These are phyloP conservation scores for Xiphophorus maculatus DNA, from an alignment of 2,113 vertebrate species.

Conservation along the genomic window DNA sequence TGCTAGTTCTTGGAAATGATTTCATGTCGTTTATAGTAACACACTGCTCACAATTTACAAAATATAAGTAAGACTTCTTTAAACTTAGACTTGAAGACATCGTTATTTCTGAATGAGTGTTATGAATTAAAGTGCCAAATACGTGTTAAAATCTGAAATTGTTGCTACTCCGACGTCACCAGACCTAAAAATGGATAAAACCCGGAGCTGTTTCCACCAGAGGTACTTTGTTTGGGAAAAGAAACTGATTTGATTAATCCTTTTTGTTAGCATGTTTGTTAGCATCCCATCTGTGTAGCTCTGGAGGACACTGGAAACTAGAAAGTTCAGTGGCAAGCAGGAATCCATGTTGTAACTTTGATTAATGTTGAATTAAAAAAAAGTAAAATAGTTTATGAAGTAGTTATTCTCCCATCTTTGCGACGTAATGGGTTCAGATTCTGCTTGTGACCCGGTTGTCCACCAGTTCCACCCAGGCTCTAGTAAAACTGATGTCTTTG, in stretches of 20 bases:
- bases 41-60: too few relatives aligned
- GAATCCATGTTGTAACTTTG: not conserved
- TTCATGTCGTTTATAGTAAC: too few relatives aligned
- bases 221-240: slow-evolving; percentile 2
- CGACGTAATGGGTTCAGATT: not conserved
- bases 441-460: not conserved
- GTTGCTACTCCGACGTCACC: too few relatives aligned
- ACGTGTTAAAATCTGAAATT: not conserved
- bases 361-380: not conserved
- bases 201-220: slow-evolving; percentile 7
- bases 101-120: not conserved
- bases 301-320: slow-evolving; percentile 1
- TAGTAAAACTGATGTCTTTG: too few relatives aligned
- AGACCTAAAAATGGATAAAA: not conserved
- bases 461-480: too few relatives aligned
- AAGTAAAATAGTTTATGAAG: not conserved
- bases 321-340: not conserved
- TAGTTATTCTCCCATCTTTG: too few relatives aligned
- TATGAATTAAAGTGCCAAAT: not conserved
- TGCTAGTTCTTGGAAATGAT: too few relatives aligned
- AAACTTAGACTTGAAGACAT: not conserved
- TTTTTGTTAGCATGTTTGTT: slow-evolving; percentile 32
- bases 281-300: slow-evolving; percentile 22
- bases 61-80: not conserved
- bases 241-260: slow-evolving; percentile 39